Percentiles rank a stretch among this genome's conserved stretches.
These are phyloP conservation scores for Bombus waltoni DNA, from an alignment of 1,140 invertebrate species.

Conservation along the genomic window DNA sequence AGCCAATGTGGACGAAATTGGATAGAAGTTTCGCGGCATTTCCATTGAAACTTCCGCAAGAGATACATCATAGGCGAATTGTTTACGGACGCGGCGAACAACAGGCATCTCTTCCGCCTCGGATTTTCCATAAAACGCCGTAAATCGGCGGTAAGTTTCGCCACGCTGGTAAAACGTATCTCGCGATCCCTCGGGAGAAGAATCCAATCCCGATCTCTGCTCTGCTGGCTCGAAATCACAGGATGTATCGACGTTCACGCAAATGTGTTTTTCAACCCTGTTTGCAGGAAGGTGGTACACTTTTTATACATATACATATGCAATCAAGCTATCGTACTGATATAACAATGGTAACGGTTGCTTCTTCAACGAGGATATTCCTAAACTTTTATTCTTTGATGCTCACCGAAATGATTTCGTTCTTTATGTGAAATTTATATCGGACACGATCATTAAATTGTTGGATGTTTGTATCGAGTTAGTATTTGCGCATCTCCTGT, in stretches of 20 bases:
- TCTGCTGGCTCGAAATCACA: constrained; percentile 35
- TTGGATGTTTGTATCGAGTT: background rate
- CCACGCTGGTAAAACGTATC: background rate
- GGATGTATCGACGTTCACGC: background rate
- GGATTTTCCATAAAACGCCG: constrained; percentile 35
- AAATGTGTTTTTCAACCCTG: background rate
- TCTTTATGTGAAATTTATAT: too few species aligned
- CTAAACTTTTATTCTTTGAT: too few species aligned
- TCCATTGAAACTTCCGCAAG: constrained; percentile 59
- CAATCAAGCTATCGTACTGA: too few species aligned
- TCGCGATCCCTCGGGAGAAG: constrained; percentile 5
- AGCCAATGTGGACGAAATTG: constrained; percentile 27
- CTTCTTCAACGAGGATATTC: too few species aligned
- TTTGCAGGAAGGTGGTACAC: background rate
- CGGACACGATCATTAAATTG: too few species aligned
- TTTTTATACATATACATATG: background rate
- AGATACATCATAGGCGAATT: constrained; percentile 52
- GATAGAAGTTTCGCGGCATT: constrained; percentile 56
- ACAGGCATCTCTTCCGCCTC: background rate
- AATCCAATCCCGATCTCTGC: constrained; percentile 4
- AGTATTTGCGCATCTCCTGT: background rate
- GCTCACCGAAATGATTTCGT: too few species aligned
- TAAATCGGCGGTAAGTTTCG: constrained; percentile 28
- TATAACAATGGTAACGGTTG: too few species aligned
- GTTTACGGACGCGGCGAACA: constrained; percentile 31